phyloP scores from a whole-genome alignment of 2,113 vertebrate genomes.

The Neogale vison region DNA sequence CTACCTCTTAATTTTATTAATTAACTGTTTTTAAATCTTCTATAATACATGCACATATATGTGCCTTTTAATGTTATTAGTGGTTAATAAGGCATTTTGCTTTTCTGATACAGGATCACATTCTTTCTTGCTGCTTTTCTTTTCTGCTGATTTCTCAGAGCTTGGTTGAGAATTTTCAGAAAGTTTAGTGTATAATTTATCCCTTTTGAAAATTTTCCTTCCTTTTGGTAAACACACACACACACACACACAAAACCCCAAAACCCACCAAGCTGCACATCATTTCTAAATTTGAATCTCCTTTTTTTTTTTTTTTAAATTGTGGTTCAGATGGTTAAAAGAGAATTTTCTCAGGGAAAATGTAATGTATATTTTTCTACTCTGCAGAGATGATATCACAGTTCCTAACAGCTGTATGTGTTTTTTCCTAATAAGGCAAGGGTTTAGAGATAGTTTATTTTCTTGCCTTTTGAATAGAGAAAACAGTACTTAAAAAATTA shows the following conservation, averaged over 20 bases:
- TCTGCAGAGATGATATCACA: conserved; percentile 57
- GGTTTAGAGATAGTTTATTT: conserved; percentile 36
- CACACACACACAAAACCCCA: not conserved
- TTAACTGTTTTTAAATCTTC: not conserved
- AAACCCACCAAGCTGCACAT: conserved; percentile 17
- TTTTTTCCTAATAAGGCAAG: conserved; percentile 69
- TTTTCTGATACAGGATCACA: not conserved
- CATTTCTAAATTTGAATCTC: conserved; percentile 58
- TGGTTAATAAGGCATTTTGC: not conserved
- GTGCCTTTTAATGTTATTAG: not conserved
- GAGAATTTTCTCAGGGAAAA: conserved; percentile 42
- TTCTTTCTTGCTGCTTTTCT: conserved; percentile 48
- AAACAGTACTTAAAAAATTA: conserved; percentile 36
- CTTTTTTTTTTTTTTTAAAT: conserved; percentile 17
- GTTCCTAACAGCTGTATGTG: conserved; percentile 35
- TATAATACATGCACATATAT: not conserved
- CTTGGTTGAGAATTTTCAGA: conserved; percentile 43
- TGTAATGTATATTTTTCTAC: conserved; percentile 57
- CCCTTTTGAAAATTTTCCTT: conserved; percentile 50
- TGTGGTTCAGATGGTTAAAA: conserved; percentile 49
- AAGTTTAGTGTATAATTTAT: conserved; percentile 61
- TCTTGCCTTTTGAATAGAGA: conserved; percentile 56
- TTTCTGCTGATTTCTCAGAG: conserved; percentile 34
- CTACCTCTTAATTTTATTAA: not conserved
- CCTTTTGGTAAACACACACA: conserved; percentile 3